phyloP scores from a whole-genome alignment of 2,113 vertebrate species.

The Gnathonemus longibarbis region DNA sequence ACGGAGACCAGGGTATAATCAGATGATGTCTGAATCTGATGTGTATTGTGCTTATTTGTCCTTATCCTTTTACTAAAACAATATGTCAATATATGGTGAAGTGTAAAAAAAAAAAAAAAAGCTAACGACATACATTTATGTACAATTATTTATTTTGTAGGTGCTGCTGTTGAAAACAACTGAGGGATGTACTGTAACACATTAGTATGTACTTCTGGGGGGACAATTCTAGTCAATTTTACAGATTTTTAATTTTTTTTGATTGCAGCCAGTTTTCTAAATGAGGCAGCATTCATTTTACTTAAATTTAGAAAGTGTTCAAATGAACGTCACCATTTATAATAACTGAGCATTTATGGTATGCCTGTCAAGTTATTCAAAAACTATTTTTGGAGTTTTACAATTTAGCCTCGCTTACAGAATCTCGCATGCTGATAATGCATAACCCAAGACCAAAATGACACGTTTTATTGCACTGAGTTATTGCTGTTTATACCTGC shows the following conservation, averaged over 20 bases:
- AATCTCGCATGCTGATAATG: not conserved
- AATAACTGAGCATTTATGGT: not conserved
- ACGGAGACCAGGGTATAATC: not conserved
- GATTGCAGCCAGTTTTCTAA: not conserved
- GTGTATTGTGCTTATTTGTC: not conserved
- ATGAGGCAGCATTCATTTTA: not conserved
- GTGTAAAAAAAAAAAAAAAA: not conserved
- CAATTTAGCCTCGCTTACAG: not conserved
- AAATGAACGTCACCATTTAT: not conserved
- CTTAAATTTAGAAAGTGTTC: not conserved
- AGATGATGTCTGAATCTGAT: not conserved
- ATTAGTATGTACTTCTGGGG: not conserved
- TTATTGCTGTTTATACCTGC: not conserved
- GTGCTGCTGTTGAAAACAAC: not conserved
- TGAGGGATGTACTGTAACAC: not conserved
- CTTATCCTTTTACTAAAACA: not conserved
- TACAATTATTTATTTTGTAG: not conserved
- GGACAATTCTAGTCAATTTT: not conserved
- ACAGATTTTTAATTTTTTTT: not conserved
- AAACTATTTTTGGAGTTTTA: not conserved
- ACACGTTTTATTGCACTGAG: not conserved
- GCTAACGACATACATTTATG: not conserved
- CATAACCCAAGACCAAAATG: not conserved
- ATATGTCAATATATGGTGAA: not conserved
- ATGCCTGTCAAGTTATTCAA: not conserved